Evolutionary conservation across 2,888 invertebrate species (phyloP).

Genomic region (Gastracanthus pulcherrimus): DNA sequence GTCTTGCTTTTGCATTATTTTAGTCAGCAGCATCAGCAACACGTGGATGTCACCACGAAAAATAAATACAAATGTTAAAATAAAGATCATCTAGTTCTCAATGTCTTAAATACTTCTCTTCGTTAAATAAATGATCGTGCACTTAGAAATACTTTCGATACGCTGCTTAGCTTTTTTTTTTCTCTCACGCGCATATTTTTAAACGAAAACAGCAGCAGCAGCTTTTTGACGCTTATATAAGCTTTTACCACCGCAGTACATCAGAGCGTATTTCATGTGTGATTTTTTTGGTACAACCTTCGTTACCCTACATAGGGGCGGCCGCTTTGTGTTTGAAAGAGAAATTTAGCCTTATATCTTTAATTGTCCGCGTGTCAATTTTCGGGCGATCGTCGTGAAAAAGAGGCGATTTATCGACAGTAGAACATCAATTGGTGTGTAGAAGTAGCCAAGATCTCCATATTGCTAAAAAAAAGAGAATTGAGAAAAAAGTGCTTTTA

Average conservation of each 20-base stretch:
- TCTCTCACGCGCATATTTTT: not conserved
- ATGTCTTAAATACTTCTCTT: too few relatives aligned
- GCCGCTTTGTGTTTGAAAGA: not conserved
- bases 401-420: conserved; percentile 88
- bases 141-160: not conserved
- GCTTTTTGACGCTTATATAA: not conserved
- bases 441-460: conserved; percentile 92
- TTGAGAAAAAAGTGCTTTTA: too few relatives aligned
- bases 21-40: too few relatives aligned
- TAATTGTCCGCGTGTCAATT: conserved; percentile 91
- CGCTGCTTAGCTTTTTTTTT: not conserved
- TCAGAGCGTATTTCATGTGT: too few relatives aligned
- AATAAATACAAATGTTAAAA: too few relatives aligned
- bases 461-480: conserved; percentile 80
- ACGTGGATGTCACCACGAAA: too few relatives aligned
- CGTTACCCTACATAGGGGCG: not conserved
- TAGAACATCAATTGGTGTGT: conserved; percentile 89
- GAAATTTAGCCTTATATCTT: conserved; percentile 79
- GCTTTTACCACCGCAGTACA: not conserved
- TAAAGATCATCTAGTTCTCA: too few relatives aligned
- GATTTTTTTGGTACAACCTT: not conserved
- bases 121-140: too few relatives aligned
- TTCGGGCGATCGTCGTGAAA: conserved; percentile 89
- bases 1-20: too few relatives aligned
- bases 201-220: not conserved